phyloP scores from a whole-genome alignment of 2,888 invertebrate genomes.

The Bugulina stolonifera region DNA sequence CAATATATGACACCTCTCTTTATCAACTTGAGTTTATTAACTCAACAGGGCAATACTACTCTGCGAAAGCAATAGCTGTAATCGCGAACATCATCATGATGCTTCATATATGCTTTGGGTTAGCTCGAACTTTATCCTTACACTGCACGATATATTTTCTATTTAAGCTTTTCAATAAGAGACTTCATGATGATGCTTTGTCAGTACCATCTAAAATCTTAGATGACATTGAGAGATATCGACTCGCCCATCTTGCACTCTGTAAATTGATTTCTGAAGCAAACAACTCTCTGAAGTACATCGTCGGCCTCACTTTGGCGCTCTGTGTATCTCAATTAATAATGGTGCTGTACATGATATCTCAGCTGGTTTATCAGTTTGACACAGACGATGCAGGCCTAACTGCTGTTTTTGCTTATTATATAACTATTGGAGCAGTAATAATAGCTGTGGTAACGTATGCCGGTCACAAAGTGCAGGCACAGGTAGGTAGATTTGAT shows the following conservation, averaged over 20 bases:
- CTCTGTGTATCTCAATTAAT: not conserved
- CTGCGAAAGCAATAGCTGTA: not conserved
- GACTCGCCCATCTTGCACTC: not conserved
- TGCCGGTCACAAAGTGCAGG: no score
- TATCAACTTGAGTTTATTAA: not conserved
- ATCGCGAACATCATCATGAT: not conserved
- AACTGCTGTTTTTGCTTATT: not conserved
- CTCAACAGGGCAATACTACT: not conserved
- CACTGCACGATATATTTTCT: not conserved
- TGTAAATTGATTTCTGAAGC: not conserved
- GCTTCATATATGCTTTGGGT: not conserved
- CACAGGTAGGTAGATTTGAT: no score
- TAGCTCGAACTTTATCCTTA: not conserved
- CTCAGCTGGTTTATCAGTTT: not conserved
- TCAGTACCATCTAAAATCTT: not conserved
- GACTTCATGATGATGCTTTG: not conserved
- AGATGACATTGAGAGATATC: not conserved
- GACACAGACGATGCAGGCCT: not conserved
- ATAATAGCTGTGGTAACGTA: no score
- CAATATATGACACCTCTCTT: not conserved
- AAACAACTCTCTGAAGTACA: not conserved
- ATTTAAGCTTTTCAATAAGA: not conserved
- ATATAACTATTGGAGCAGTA: not conserved
- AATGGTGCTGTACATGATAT: not conserved
- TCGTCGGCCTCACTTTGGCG: not conserved